Percentiles rank a stretch among this genome's conserved stretches.
These are phyloP conservation scores for Anoura caudifer DNA, from an alignment of 2,113 vertebrate species.

Conservation along the genomic window DNA sequence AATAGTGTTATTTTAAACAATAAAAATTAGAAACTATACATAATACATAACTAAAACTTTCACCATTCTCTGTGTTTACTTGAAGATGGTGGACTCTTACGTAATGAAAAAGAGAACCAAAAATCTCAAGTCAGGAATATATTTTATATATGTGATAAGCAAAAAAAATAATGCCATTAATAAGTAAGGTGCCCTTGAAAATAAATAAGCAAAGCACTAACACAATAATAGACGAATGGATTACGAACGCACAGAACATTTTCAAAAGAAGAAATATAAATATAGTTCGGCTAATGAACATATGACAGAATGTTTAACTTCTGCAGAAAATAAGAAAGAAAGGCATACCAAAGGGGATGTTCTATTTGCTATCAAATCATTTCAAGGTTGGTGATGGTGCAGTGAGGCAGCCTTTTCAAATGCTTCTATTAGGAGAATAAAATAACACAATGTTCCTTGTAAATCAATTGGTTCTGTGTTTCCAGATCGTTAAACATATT, in stretches of 20 bases:
- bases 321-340: conserved; percentile 21
- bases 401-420: conserved; percentile 9
- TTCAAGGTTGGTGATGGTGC: conserved; percentile 20
- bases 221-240: background rate
- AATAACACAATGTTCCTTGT: conserved; percentile 37
- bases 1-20: background rate
- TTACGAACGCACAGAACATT: background rate
- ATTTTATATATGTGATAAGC: conserved; percentile 8
- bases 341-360: background rate
- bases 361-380: conserved; percentile 19
- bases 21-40: too few relatives aligned
- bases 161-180: conserved; percentile 17
- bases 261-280: conserved; percentile 28
- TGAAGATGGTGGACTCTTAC: background rate
- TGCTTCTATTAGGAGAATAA: conserved; percentile 40
- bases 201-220: background rate
- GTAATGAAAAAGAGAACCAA: background rate
- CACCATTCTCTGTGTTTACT: background rate
- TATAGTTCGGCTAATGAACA: background rate
- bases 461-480: conserved; percentile 51
- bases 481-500: conserved; percentile 53
- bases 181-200: conserved; percentile 20
- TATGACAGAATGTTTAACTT: background rate
- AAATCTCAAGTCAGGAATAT: background rate
- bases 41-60: background rate